These are phyloP conservation scores for Meganola albula DNA, from an alignment of 2,888 invertebrate genomes.

Conservation along the genomic window DNA sequence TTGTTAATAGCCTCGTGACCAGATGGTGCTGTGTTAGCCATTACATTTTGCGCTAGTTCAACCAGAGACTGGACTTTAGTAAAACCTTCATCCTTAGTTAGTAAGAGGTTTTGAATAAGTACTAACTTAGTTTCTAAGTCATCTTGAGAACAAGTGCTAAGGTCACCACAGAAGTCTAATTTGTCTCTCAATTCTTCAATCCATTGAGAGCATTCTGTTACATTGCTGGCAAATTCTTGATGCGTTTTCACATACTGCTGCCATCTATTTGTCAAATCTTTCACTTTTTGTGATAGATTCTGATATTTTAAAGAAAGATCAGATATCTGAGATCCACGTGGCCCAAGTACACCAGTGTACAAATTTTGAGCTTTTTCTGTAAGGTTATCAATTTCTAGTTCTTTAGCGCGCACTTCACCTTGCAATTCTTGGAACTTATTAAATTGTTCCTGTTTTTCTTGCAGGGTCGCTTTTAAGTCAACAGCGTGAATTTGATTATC, in stretches of 20 bases:
- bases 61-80: slow-evolving; percentile 91
- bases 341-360: slow-evolving; percentile 84
- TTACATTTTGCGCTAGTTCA: slow-evolving; percentile 93
- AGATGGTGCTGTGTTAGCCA: slow-evolving; percentile 92
- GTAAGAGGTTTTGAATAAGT: slow-evolving; percentile 88
- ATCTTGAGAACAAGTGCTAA: slow-evolving; percentile 88
- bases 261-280: slow-evolving; percentile 94
- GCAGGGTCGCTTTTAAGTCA: slow-evolving; percentile 88
- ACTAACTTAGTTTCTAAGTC: slow-evolving; percentile 91
- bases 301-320: slow-evolving; percentile 96
- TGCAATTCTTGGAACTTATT: slow-evolving; percentile 87
- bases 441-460: slow-evolving; percentile 90
- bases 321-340: slow-evolving; percentile 89
- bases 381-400: slow-evolving; percentile 94
- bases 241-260: slow-evolving; percentile 93
- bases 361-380: slow-evolving; percentile 93
- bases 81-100: slow-evolving; percentile 96
- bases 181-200: slow-evolving; percentile 89
- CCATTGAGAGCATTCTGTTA: slow-evolving; percentile 90
- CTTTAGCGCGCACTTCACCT: slow-evolving; percentile 93
- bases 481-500: slow-evolving; percentile 92
- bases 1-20: slow-evolving; percentile 93
- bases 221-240: slow-evolving; percentile 89
- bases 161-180: slow-evolving; percentile 90
- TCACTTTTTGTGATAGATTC: slow-evolving; percentile 91